phyloP scores from a whole-genome alignment of 2,113 vertebrate genomes.

The Chitala chitala region DNA sequence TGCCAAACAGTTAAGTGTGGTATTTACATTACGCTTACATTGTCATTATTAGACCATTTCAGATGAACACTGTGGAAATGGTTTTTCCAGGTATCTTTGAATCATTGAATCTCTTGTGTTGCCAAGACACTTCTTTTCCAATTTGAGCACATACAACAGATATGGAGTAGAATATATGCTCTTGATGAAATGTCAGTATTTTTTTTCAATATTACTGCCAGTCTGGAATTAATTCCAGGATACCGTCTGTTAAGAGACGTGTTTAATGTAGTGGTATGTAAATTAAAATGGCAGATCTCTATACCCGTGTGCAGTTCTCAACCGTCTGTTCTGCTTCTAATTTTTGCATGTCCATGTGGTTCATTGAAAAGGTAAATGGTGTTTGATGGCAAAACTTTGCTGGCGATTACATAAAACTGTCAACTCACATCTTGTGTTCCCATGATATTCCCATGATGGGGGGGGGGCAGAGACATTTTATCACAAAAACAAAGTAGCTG shows the following conservation, averaged over 20 bases:
- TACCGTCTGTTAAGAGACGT: background rate
- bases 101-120: background rate
- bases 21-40: too few species aligned
- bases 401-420: background rate
- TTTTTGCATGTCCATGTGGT: background rate
- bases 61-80: too few species aligned
- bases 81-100: too few species aligned
- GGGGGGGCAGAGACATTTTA: too few species aligned
- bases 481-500: too few species aligned
- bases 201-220: background rate
- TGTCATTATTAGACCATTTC: too few species aligned
- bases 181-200: background rate
- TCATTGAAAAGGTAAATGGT: background rate
- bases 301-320: background rate
- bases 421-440: background rate
- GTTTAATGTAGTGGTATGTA: background rate
- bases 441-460: too few species aligned
- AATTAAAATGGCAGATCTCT: background rate
- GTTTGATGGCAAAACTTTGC: background rate
- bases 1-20: too few species aligned
- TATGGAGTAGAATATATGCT: background rate
- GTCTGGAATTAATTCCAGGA: too few species aligned
- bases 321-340: background rate
- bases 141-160: background rate
- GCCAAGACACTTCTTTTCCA: background rate